Percentiles rank a stretch among this genome's conserved stretches.
Conservation (phyloP, 2,888 invertebrate genomes). For the Tenthredo mesomela region DNA sequence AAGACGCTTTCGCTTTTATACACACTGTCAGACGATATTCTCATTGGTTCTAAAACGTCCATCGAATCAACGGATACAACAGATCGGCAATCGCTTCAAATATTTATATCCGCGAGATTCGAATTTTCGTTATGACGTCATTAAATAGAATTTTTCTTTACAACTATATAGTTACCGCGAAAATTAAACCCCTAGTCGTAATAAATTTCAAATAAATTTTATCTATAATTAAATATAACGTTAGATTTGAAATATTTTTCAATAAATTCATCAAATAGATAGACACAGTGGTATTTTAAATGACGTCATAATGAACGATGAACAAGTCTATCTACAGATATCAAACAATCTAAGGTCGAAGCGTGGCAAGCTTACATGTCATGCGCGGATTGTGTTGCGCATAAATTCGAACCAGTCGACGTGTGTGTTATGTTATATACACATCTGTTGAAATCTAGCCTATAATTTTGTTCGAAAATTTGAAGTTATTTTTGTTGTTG, state of each 20-base stretch:
- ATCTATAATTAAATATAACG: too few relatives aligned
- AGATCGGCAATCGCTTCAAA: neutral
- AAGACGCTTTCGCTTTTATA: slow-evolving; percentile 13
- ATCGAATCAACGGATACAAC: neutral
- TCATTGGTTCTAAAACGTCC: neutral
- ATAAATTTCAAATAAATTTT: neutral
- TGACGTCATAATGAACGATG: neutral
- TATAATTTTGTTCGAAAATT: neutral
- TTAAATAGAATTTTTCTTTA: too few relatives aligned
- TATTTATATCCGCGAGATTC: neutral
- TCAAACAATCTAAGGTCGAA: neutral
- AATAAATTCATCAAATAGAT: too few relatives aligned
- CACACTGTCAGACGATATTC: neutral
- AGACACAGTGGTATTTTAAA: neutral
- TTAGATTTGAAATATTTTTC: neutral
- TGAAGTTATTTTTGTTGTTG: neutral
- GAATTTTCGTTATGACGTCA: too few relatives aligned
- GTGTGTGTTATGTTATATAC: neutral
- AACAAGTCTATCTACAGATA: neutral
- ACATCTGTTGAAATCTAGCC: slow-evolving; percentile 32
- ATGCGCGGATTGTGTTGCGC: neutral
- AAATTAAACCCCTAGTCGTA: neutral
- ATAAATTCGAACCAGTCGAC: neutral
- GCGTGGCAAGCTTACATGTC: slow-evolving; percentile 8
- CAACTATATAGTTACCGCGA: too few relatives aligned